These are phyloP conservation scores for Drosophila emarginata DNA, from an alignment of 2,888 invertebrate species.

Conservation along the genomic window DNA sequence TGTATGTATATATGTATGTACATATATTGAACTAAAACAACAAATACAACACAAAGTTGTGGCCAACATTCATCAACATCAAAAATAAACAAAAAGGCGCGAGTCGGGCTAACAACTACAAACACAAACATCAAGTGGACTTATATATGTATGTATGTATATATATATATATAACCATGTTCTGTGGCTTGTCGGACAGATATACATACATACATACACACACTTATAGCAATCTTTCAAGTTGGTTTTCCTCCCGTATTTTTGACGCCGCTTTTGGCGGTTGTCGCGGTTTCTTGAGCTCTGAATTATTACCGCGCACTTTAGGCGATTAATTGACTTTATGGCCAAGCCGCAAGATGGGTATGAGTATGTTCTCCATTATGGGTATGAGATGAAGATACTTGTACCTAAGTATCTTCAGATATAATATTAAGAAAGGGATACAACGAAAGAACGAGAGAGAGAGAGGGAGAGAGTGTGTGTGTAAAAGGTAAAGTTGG, in stretches of 20 bases:
- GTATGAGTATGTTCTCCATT: neutral
- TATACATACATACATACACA: conserved; percentile 3
- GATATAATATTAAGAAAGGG: neutral
- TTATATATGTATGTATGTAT: neutral
- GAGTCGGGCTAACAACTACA: conserved; percentile 52
- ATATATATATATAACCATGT: conserved; percentile 27
- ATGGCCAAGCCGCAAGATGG: conserved; percentile 16
- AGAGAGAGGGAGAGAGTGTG: conserved; percentile 5
- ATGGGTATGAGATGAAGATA: neutral
- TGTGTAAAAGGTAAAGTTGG: conserved; percentile 15
- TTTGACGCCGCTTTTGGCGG: conserved; percentile 73
- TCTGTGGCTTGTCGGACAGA: conserved; percentile 58
- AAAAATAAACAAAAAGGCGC: conserved; percentile 74
- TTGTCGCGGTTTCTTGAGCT: conserved; percentile 68
- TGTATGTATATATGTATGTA: conserved; percentile 23
- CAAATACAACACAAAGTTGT: conserved; percentile 58
- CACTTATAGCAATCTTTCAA: conserved; percentile 32
- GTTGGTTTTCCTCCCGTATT: conserved; percentile 4
- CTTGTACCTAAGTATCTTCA: neutral
- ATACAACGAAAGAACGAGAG: neutral
- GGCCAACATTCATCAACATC: conserved; percentile 76
- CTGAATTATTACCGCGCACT: conserved; percentile 67
- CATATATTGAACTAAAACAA: conserved; percentile 33
- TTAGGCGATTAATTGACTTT: conserved; percentile 72
- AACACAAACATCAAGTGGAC: conserved; percentile 9